Evolutionary conservation across 2,888 invertebrate species (phyloP).

Genomic region (Drosophila buzzatii): DNA sequence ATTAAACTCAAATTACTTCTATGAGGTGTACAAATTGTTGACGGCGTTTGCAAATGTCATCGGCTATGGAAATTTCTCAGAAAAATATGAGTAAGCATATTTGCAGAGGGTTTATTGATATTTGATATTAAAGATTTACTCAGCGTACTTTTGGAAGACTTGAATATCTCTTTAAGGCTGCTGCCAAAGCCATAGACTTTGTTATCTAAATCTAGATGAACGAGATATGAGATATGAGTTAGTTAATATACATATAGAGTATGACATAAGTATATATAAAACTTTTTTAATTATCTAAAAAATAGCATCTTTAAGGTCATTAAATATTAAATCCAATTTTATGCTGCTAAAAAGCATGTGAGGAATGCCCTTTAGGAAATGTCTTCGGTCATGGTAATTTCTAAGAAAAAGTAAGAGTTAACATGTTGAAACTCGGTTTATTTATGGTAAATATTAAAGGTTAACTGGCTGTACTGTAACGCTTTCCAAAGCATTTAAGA

Average conservation of each 20-base stretch:
- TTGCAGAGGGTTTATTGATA: background rate
- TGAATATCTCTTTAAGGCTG: no score
- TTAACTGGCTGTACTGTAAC: background rate
- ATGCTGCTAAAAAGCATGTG: background rate
- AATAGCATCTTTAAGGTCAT: background rate
- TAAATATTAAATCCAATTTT: background rate
- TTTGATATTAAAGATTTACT: background rate
- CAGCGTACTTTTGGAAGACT: background rate
- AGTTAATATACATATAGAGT: no score
- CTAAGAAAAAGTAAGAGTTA: background rate
- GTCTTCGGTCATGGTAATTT: background rate
- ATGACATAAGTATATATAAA: background rate
- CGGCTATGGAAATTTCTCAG: background rate
- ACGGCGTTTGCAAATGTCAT: background rate
- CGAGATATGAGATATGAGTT: background rate
- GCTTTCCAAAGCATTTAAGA: background rate
- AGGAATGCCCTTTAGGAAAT: background rate
- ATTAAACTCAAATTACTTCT: constrained; percentile 7
- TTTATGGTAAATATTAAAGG: background rate
- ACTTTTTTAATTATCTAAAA: background rate
- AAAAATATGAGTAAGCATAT: constrained; percentile 1
- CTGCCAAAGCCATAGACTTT: no score
- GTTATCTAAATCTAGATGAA: no score
- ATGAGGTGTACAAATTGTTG: no score
- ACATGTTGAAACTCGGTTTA: background rate